A percentile compares a stretch with the other conserved stretches of the same genome.
phyloP scores from a whole-genome alignment of 2,797 vertebrate species.

The Florisuga fusca region DNA sequence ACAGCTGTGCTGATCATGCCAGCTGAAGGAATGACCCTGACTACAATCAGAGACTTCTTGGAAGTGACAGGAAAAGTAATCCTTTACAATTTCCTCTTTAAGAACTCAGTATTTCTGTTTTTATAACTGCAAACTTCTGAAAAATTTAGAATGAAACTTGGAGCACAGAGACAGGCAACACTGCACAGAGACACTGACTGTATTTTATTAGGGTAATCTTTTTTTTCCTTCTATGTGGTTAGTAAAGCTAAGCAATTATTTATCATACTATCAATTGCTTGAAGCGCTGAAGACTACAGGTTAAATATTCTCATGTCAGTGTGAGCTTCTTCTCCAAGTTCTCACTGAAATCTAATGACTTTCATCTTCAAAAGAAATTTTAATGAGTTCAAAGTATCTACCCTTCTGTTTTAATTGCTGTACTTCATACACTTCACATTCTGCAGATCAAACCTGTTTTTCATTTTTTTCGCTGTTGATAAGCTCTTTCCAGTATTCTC shows the following conservation, averaged over 20 bases:
- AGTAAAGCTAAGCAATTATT: slow-evolving; percentile 90
- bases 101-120: slow-evolving; percentile 62
- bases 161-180: slow-evolving; percentile 42
- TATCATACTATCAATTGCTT: slow-evolving; percentile 91
- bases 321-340: slow-evolving; percentile 82
- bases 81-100: slow-evolving; percentile 63
- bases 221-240: slow-evolving; percentile 89
- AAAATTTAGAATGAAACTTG: slow-evolving; percentile 53
- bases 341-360: slow-evolving; percentile 91
- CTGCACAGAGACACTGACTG: slow-evolving; percentile 77
- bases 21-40: slow-evolving; percentile 45
- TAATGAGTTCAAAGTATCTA: slow-evolving; percentile 43
- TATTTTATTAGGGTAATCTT: slow-evolving; percentile 90
- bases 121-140: slow-evolving; percentile 49
- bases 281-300: slow-evolving; percentile 89
- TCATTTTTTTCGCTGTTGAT: not conserved
- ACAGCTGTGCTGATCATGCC: not conserved
- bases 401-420: slow-evolving; percentile 69
- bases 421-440: slow-evolving; percentile 35
- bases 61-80: slow-evolving; percentile 63
- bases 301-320: slow-evolving; percentile 86
- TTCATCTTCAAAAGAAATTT: slow-evolving; percentile 80
- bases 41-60: slow-evolving; percentile 58
- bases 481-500: not conserved
- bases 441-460: slow-evolving; percentile 54